Evolutionary conservation across 2,797 vertebrate genomes (phyloP).

Genomic region (Lacerta bilineata): DNA sequence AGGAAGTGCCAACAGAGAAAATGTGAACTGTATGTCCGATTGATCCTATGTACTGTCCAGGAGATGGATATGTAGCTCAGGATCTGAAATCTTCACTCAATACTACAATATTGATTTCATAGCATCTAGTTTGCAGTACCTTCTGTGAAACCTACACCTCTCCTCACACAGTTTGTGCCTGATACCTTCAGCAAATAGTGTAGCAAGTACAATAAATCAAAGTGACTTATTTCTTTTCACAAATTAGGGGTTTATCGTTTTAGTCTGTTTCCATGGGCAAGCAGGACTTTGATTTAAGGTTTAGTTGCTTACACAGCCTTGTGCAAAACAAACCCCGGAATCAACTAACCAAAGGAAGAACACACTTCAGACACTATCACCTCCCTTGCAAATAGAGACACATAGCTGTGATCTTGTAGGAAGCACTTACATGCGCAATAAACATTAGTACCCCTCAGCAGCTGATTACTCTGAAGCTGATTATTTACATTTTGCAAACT

Average conservation of each 20-base stretch:
- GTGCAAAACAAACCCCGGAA: neutral
- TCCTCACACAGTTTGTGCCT: neutral
- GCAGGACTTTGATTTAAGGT: slow-evolving; percentile 10
- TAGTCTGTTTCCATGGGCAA: neutral
- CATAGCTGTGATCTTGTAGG: neutral
- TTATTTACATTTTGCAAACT: neutral
- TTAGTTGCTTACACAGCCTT: neutral
- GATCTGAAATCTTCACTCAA: neutral
- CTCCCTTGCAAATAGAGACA: neutral
- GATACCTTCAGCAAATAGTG: slow-evolving; percentile 13
- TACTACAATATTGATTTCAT: neutral
- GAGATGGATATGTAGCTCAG: too few relatives aligned
- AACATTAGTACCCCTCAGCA: neutral
- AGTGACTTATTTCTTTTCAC: neutral
- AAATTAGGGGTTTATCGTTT: neutral
- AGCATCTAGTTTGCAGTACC: neutral
- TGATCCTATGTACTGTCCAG: neutral
- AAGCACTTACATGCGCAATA: neutral
- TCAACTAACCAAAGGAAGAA: neutral
- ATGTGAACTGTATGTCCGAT: neutral
- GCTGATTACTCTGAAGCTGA: neutral
- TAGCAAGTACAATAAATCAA: neutral
- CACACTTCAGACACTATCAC: neutral
- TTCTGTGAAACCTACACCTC: neutral
- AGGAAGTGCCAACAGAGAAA: neutral